Evolutionary conservation across 2,888 invertebrate species (phyloP).

Genomic region (Cantharis rufa): DNA sequence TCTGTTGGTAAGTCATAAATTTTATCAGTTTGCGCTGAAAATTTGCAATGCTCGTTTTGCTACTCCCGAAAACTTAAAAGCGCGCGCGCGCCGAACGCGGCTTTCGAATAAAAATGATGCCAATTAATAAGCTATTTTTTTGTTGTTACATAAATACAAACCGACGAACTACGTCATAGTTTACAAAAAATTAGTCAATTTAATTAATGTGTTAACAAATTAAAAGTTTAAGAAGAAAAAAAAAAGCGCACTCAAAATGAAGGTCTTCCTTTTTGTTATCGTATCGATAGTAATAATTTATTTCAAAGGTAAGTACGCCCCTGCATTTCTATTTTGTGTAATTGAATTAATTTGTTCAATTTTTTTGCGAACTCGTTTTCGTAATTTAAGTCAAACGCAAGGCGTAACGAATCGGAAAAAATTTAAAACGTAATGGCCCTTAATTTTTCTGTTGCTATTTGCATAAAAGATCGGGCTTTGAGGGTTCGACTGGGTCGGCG

Average conservation of each 20-base stretch:
- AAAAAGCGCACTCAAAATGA: neutral
- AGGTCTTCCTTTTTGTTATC: neutral
- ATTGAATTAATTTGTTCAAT: neutral
- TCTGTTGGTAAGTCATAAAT: constrained; percentile 3
- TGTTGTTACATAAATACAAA: neutral
- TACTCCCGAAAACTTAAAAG: neutral
- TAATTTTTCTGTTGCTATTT: neutral
- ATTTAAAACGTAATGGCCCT: neutral
- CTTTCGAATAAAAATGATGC: neutral
- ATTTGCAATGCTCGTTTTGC: neutral
- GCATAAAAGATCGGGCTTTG: neutral
- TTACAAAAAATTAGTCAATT: neutral
- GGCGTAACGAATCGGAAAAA: neutral
- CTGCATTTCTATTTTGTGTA: neutral
- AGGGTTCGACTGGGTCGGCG: too few species aligned
- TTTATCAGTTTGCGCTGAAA: constrained; percentile 3
- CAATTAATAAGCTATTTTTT: neutral
- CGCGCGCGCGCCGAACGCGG: neutral
- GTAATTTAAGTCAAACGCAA: neutral
- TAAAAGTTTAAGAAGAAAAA: neutral
- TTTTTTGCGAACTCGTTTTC: neutral
- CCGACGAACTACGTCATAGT: neutral
- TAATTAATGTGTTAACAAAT: neutral
- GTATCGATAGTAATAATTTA: neutral
- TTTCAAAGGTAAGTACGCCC: neutral